Percentiles rank a stretch among this genome's conserved stretches.
Evolutionary conservation across 2,888 invertebrate species (phyloP).

Genomic region (Heliconius charithonia): DNA sequence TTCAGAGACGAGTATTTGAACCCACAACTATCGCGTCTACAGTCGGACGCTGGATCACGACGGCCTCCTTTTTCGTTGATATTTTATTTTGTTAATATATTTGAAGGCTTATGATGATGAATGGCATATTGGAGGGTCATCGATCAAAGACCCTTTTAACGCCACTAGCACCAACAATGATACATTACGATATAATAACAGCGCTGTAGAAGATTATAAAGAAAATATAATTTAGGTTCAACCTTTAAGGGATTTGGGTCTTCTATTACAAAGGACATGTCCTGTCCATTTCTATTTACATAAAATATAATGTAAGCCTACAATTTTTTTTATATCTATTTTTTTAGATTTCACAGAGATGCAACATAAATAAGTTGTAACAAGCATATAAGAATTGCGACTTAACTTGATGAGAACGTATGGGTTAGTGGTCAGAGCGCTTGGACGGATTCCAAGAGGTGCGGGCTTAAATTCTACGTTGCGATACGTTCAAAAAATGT

Average conservation of each 20-base stretch:
- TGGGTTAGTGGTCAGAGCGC: too few species aligned
- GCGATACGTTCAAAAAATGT: too few species aligned
- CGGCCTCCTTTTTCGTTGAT: slow-evolving; percentile 6
- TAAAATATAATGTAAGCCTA: background rate
- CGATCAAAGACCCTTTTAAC: slow-evolving; percentile 67
- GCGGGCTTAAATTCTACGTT: too few species aligned
- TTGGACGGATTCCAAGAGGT: too few species aligned
- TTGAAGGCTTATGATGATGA: slow-evolving; percentile 45
- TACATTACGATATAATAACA: slow-evolving; percentile 55
- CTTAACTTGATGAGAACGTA: too few species aligned
- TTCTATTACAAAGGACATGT: background rate
- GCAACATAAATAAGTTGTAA: too few species aligned
- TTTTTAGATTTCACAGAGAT: too few species aligned
- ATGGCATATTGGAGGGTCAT: slow-evolving; percentile 49
- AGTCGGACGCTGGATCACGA: background rate
- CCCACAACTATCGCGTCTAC: background rate
- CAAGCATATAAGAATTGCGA: too few species aligned
- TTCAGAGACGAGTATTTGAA: background rate
- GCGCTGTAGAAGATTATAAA: slow-evolving; percentile 27
- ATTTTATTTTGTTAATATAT: slow-evolving; percentile 41
- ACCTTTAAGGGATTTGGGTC: background rate
- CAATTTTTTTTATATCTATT: too few species aligned
- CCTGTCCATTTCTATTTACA: background rate
- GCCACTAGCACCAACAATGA: slow-evolving; percentile 60
- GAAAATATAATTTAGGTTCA: slow-evolving; percentile 22